These are phyloP conservation scores for Aulostomus chinensis DNA, from an alignment of 2,797 vertebrate genomes.

Conservation along the genomic window DNA sequence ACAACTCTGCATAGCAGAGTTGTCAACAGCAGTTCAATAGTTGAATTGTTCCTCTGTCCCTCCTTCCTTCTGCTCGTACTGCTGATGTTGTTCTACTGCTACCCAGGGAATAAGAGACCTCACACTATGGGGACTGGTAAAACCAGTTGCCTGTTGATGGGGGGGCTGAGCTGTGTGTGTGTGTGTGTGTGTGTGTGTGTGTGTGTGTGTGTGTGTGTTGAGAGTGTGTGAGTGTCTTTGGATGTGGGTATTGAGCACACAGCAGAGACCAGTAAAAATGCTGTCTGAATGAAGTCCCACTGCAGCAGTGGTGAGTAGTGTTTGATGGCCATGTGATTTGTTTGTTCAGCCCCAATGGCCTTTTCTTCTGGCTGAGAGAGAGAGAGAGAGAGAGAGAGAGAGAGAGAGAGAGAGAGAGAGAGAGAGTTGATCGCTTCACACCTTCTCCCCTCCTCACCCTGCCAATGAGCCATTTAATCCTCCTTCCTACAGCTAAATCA, in stretches of 20 bases:
- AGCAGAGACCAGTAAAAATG: slow-evolving; percentile 79
- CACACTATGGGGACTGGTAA: slow-evolving; percentile 78
- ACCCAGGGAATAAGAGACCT: slow-evolving; percentile 71
- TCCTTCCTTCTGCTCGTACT: slow-evolving; percentile 29
- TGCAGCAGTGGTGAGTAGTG: slow-evolving; percentile 80
- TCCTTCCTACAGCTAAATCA: slow-evolving; percentile 84
- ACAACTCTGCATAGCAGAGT: slow-evolving; percentile 48
- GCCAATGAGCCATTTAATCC: slow-evolving; percentile 96
- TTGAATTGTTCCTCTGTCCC: slow-evolving; percentile 52
- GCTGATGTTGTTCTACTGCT: slow-evolving; percentile 69
- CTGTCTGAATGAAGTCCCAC: slow-evolving; percentile 82
- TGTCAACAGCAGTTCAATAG: slow-evolving; percentile 60
- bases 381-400: slow-evolving; percentile 44
- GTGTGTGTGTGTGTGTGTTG: slow-evolving; percentile 20
- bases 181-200: slow-evolving; percentile 22
- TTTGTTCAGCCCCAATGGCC: slow-evolving; percentile 90
- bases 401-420: slow-evolving; percentile 36
- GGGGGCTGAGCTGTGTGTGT: slow-evolving; percentile 51
- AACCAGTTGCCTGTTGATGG: slow-evolving; percentile 76
- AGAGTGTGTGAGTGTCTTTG: slow-evolving; percentile 36
- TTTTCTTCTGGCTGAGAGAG: slow-evolving; percentile 76
- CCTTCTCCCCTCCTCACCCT: slow-evolving; percentile 88
- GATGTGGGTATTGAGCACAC: slow-evolving; percentile 52
- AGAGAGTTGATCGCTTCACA: slow-evolving; percentile 80
- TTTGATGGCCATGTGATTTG: slow-evolving; percentile 91